Percentiles rank a stretch among this genome's conserved stretches.
Evolutionary conservation across 2,888 invertebrate genomes (phyloP).

Genomic region (Volucella bombylans): DNA sequence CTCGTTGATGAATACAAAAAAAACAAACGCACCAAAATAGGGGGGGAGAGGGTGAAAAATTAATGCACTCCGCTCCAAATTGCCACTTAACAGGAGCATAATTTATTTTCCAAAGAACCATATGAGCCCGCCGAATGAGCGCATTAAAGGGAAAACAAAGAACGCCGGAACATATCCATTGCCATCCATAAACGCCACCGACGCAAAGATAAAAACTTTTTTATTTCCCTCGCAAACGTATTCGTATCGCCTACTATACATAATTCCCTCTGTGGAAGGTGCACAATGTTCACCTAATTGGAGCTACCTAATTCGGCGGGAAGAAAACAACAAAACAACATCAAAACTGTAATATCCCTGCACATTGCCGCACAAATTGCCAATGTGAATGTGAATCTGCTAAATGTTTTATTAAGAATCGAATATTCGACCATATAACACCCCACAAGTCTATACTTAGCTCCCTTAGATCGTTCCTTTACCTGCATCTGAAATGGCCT

Average conservation of each 20-base stretch:
- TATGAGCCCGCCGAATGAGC: conserved; percentile 42
- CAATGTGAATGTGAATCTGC: conserved; percentile 58
- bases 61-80: conserved; percentile 45
- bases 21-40: conserved; percentile 5
- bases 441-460: not conserved
- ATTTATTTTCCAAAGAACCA: conserved; percentile 49
- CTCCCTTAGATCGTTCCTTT: no score
- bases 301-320: conserved; percentile 46
- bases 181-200: conserved; percentile 53
- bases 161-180: not conserved
- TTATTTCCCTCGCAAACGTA: conserved; percentile 4
- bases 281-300: conserved; percentile 41
- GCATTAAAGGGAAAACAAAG: not conserved
- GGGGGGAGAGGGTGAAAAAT: not conserved
- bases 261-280: conserved; percentile 1
- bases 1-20: conserved; percentile 10
- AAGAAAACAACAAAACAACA: conserved; percentile 64
- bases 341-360: conserved; percentile 54
- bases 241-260: not conserved
- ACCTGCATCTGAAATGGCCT: no score
- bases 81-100: conserved; percentile 44
- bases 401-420: conserved; percentile 70
- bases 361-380: conserved; percentile 58
- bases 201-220: conserved; percentile 60
- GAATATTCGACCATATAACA: conserved; percentile 54